phyloP scores from a whole-genome alignment of 2,113 vertebrate species.

The Trichechus manatus region DNA sequence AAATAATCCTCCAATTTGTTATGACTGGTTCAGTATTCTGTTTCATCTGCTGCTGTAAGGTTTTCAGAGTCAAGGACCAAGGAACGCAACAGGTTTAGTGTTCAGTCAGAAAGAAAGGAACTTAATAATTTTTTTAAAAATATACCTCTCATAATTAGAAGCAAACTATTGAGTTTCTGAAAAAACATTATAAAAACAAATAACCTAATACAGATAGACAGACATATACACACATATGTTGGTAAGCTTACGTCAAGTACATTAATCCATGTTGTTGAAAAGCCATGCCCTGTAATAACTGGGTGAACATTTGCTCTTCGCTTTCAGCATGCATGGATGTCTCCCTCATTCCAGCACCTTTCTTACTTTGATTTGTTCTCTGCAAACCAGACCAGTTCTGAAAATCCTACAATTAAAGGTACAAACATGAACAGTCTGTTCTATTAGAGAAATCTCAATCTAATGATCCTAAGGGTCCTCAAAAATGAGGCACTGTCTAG shows the following conservation, averaged over 20 bases:
- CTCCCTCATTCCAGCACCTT: background rate
- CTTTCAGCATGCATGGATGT: background rate
- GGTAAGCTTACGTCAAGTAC: background rate
- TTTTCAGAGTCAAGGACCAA: conserved; percentile 40
- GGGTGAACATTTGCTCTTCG: background rate
- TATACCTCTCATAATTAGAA: background rate
- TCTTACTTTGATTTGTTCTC: conserved; percentile 8
- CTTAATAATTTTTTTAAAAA: background rate
- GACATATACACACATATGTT: background rate
- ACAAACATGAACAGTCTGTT: background rate
- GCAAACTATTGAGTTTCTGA: background rate
- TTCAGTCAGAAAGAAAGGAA: background rate
- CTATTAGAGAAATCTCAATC: background rate
- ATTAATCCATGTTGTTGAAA: background rate
- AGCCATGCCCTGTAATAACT: background rate
- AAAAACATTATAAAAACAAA: conserved; percentile 8
- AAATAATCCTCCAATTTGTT: conserved; percentile 11
- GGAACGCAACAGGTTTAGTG: background rate
- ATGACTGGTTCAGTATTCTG: conserved; percentile 3
- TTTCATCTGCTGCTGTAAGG: conserved; percentile 7
- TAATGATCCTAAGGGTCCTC: background rate
- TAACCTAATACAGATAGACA: background rate
- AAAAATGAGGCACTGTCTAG: background rate
- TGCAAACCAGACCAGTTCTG: conserved; percentile 5
- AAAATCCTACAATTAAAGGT: background rate